Conservation (phyloP, 2,888 invertebrate genomes). For the Serrognathus titanus region DNA sequence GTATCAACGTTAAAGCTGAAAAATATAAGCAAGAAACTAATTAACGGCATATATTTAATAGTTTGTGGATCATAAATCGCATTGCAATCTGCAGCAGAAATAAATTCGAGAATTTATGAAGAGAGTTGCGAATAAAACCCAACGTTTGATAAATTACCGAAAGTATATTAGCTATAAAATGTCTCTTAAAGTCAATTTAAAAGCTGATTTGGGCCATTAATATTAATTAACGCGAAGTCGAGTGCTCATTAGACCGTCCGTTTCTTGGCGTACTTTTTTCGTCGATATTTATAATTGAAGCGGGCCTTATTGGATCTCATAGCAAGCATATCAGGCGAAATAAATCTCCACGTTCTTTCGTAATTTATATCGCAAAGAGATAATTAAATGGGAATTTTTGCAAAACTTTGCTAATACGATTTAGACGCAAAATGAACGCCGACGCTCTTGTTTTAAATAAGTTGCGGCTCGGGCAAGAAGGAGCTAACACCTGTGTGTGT, state of each 20-base stretch:
- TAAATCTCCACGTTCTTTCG: background rate
- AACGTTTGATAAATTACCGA: slow-evolving; percentile 21
- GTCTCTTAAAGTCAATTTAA: slow-evolving; percentile 35
- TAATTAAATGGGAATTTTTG: background rate
- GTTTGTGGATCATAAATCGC: slow-evolving; percentile 15
- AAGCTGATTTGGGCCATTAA: slow-evolving; percentile 31
- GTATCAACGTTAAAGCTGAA: too few species aligned
- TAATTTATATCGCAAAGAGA: background rate
- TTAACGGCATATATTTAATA: slow-evolving; percentile 14
- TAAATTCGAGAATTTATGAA: slow-evolving; percentile 16
- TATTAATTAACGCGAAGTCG: slow-evolving; percentile 35
- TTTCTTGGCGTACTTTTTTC: slow-evolving; percentile 22
- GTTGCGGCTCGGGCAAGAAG: background rate
- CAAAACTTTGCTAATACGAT: background rate
- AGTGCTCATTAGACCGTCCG: slow-evolving; percentile 29
- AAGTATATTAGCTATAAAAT: slow-evolving; percentile 35
- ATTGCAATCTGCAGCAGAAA: slow-evolving; percentile 7
- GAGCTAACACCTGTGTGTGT: background rate
- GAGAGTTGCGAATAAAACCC: slow-evolving; percentile 20
- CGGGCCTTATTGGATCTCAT: slow-evolving; percentile 31
- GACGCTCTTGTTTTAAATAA: background rate
- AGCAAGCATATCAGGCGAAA: background rate
- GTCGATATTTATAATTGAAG: slow-evolving; percentile 32
- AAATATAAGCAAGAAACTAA: background rate
- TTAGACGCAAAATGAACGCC: background rate